Percentiles rank a stretch among this genome's conserved stretches.
phyloP scores from a whole-genome alignment of 2,797 vertebrate genomes.

The Sebastes minor region DNA sequence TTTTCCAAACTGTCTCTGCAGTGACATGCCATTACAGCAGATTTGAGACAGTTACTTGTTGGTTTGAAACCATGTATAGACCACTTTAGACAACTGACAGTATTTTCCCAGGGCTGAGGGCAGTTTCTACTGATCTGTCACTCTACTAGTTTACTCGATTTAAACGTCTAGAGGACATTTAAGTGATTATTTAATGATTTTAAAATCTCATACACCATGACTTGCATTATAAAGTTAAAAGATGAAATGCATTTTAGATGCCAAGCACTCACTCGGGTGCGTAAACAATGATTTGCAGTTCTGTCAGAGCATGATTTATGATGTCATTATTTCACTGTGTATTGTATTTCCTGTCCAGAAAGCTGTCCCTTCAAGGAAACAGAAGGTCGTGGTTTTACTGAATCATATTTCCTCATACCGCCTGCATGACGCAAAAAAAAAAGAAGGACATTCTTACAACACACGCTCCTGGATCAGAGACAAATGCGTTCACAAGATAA shows the following conservation, averaged over 20 bases:
- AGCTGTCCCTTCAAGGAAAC: not conserved
- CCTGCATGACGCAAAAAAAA: not conserved
- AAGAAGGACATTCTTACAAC: not conserved
- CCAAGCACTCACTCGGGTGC: not conserved
- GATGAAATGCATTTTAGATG: not conserved
- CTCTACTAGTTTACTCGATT: not conserved
- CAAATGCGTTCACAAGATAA: not conserved
- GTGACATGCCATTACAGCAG: not conserved
- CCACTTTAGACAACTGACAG: not conserved
- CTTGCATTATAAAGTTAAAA: not conserved
- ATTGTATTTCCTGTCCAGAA: not conserved
- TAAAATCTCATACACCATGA: not conserved
- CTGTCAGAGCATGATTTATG: not conserved
- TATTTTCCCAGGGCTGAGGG: conserved; percentile 8
- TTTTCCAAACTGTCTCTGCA: conserved; percentile 33
- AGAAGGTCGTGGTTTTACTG: not conserved
- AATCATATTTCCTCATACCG: conserved; percentile 32
- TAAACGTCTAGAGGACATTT: not conserved
- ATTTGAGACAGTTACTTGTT: not conserved
- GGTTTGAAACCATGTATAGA: not conserved
- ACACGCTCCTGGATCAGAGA: not conserved
- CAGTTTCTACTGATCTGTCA: not conserved
- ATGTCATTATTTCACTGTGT: not conserved
- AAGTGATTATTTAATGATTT: not conserved
- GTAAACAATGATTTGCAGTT: not conserved